Percentiles rank a stretch among this genome's conserved stretches.
Conservation (phyloP, 2,797 vertebrate species). For the Apogon hyalosoma region DNA sequence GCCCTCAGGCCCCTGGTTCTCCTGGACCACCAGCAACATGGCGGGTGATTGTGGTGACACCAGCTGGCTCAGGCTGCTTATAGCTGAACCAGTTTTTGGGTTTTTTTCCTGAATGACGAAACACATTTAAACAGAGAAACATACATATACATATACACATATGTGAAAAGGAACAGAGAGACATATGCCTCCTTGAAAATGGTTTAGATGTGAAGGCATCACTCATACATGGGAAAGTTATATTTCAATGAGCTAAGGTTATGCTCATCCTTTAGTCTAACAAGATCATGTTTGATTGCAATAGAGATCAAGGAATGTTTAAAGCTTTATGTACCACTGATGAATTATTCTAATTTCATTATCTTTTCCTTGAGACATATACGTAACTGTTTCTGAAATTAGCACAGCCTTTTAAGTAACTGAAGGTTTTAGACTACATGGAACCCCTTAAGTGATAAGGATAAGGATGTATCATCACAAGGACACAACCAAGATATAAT, state of each 20-base stretch:
- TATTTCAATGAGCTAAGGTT: not conserved
- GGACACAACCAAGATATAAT: slow-evolving; percentile 76
- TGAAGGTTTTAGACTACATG: slow-evolving; percentile 27
- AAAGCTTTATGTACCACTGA: slow-evolving; percentile 6
- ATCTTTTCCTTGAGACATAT: slow-evolving; percentile 20
- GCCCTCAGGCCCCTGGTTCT: slow-evolving; percentile 63
- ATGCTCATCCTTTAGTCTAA: not conserved
- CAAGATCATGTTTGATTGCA: too few species aligned
- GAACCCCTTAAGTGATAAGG: slow-evolving; percentile 53
- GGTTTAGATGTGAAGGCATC: not conserved
- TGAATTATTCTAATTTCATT: slow-evolving; percentile 30
- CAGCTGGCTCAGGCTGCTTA: slow-evolving; percentile 76
- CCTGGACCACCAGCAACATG: slow-evolving; percentile 79
- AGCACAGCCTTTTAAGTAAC: not conserved
- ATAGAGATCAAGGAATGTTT: not conserved
- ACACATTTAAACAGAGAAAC: slow-evolving; percentile 7
- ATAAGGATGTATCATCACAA: slow-evolving; percentile 48
- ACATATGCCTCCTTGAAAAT: not conserved
- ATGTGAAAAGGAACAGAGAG: not conserved
- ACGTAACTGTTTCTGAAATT: slow-evolving; percentile 29
- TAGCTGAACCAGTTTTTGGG: slow-evolving; percentile 46
- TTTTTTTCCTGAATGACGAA: slow-evolving; percentile 69
- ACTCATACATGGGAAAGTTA: not conserved
- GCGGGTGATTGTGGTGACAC: slow-evolving; percentile 77
- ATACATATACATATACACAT: not conserved